Percentiles rank a stretch among this genome's conserved stretches.
Evolutionary conservation across 2,113 vertebrate species (phyloP).

Genomic region (Xerus inauris): DNA sequence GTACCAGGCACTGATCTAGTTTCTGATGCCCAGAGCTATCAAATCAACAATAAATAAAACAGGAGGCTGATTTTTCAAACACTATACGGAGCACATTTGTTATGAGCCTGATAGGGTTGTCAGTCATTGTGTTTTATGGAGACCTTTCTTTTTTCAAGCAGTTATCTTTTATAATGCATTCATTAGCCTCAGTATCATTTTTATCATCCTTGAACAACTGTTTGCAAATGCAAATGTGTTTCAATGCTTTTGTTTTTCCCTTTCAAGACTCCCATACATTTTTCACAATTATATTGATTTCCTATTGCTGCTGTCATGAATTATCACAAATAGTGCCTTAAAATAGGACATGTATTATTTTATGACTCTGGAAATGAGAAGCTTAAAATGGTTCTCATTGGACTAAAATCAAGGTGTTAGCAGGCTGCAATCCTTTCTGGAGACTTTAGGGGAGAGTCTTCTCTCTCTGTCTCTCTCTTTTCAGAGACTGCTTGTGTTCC

Average conservation of each 20-base stretch:
- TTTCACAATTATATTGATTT: slow-evolving; percentile 32
- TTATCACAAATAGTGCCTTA: neutral
- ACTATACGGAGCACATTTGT: neutral
- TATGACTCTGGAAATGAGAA: neutral
- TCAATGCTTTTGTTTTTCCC: slow-evolving; percentile 41
- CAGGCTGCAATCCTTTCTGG: neutral
- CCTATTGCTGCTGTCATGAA: neutral
- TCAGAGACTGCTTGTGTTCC: neutral
- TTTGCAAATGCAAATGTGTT: neutral
- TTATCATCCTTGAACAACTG: neutral
- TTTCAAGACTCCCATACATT: neutral
- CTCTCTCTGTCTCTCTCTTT: neutral
- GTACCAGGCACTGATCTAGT: neutral
- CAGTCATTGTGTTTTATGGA: neutral
- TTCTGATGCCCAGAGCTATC: neutral
- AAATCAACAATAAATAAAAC: neutral
- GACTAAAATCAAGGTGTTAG: neutral
- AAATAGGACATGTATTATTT: neutral
- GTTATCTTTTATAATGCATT: neutral
- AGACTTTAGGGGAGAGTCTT: neutral
- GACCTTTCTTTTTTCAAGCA: neutral
- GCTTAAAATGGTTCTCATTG: neutral
- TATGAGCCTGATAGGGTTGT: neutral
- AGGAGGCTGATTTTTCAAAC: neutral
- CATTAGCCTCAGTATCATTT: neutral